Conservation (phyloP, 2,113 vertebrate genomes). For the Struthio camelus region DNA sequence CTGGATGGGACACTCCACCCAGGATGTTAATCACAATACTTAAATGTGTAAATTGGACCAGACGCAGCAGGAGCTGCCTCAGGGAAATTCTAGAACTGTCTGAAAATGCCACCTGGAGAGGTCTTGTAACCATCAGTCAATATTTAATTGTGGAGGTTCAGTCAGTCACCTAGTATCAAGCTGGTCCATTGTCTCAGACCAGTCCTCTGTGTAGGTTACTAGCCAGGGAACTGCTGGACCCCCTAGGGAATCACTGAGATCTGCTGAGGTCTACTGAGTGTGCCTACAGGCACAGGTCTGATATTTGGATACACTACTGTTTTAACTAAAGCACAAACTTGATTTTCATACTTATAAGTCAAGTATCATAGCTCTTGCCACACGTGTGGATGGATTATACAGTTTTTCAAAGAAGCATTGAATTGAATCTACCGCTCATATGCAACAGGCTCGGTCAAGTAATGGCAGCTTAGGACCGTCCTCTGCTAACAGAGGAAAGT, state of each 20-base stretch:
- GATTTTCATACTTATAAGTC: not conserved
- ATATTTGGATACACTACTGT: not conserved
- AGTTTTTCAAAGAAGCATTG: not conserved
- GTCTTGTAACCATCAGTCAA: not conserved
- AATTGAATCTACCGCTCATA: not conserved
- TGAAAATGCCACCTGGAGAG: not conserved
- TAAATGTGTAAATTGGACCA: not conserved
- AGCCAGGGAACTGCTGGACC: not conserved
- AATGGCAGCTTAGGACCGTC: not conserved
- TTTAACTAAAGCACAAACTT: too few relatives aligned
- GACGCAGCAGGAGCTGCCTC: not conserved
- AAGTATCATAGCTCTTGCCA: not conserved
- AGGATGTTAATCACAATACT: not conserved
- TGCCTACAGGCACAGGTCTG: not conserved
- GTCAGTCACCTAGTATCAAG: not conserved
- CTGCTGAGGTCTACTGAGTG: not conserved
- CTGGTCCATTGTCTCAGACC: not conserved
- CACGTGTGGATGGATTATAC: not conserved
- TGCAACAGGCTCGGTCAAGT: not conserved
- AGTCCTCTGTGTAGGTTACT: not conserved
- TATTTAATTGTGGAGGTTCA: not conserved
- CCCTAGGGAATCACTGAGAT: fast-evolving
- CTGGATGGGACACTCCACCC: not conserved
- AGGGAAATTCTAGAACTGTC: not conserved
- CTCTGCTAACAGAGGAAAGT: not conserved